Percentiles rank a stretch among this genome's conserved stretches.
Evolutionary conservation across 2,797 vertebrate species (phyloP).

Genomic region (Novumbra hubbsi): DNA sequence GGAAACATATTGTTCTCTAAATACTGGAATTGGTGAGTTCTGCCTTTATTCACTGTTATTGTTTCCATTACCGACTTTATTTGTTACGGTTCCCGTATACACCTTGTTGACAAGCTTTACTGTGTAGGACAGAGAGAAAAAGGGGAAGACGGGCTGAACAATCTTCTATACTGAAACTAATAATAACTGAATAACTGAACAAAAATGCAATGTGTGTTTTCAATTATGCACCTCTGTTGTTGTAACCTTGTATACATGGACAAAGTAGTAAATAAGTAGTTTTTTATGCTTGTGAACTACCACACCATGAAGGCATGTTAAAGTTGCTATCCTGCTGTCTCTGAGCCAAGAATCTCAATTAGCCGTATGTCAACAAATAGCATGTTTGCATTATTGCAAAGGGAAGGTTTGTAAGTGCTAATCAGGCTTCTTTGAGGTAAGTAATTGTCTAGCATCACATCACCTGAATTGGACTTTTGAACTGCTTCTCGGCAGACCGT

Average conservation of each 20-base stretch:
- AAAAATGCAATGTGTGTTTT: conserved; percentile 20
- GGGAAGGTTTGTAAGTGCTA: too few relatives aligned
- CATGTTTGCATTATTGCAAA: too few relatives aligned
- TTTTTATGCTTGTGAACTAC: not conserved
- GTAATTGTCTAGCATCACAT: too few relatives aligned
- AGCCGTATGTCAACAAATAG: not conserved
- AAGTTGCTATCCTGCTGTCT: not conserved
- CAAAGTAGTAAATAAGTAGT: too few relatives aligned
- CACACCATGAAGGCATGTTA: not conserved
- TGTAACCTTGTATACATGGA: too few relatives aligned
- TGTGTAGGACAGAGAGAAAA: conserved; percentile 17
- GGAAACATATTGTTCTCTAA: not conserved
- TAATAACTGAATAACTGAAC: conserved; percentile 13
- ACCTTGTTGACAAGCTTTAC: conserved; percentile 10
- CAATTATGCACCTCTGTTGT: too few relatives aligned
- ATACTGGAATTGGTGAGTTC: conserved; percentile 1
- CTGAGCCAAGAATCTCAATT: not conserved
- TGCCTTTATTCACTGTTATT: not conserved
- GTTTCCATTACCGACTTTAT: not conserved
- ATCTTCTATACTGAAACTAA: not conserved
- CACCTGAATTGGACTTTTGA: too few relatives aligned
- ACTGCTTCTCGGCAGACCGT: too few relatives aligned
- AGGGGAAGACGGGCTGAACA: not conserved
- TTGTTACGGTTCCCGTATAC: not conserved
- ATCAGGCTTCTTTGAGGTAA: too few relatives aligned